Percentiles rank a stretch among this genome's conserved stretches.
Conservation (phyloP, 2,888 invertebrate species). For the Drosophila cracens region DNA sequence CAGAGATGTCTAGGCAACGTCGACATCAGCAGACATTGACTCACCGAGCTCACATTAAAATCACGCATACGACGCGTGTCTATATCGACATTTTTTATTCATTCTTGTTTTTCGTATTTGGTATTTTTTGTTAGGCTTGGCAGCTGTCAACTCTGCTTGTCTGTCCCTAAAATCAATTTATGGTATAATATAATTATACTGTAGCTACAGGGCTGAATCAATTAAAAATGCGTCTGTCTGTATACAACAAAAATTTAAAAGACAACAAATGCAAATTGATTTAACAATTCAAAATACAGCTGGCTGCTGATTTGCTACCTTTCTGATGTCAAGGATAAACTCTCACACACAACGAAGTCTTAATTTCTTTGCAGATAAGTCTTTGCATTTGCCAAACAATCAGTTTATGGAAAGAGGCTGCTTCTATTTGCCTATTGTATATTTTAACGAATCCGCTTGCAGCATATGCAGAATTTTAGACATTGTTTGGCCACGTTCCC, state of each 20-base stretch:
- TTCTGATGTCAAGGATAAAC: slow-evolving; percentile 18
- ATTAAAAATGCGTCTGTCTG: slow-evolving; percentile 52
- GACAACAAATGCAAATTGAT: slow-evolving; percentile 30
- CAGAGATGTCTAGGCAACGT: slow-evolving; percentile 56
- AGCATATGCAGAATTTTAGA: slow-evolving; percentile 37
- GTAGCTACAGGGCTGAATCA: slow-evolving; percentile 55
- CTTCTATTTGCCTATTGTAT: slow-evolving; percentile 17
- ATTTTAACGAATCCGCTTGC: slow-evolving; percentile 43
- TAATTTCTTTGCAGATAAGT: slow-evolving; percentile 47
- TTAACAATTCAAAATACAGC: slow-evolving; percentile 25
- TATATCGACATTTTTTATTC: slow-evolving; percentile 40
- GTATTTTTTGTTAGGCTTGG: slow-evolving; percentile 12
- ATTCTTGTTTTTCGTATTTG: background rate
- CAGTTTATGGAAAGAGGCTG: slow-evolving; percentile 7
- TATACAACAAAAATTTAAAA: slow-evolving; percentile 1
- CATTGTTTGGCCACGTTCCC: slow-evolving; percentile 52
- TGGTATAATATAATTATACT: slow-evolving; percentile 55
- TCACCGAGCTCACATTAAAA: slow-evolving; percentile 49
- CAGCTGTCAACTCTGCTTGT: slow-evolving; percentile 59
- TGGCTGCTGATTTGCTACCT: background rate
- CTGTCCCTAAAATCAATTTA: slow-evolving; percentile 48
- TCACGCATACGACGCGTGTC: slow-evolving; percentile 73
- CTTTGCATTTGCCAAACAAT: slow-evolving; percentile 51
- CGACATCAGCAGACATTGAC: slow-evolving; percentile 38
- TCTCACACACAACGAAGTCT: slow-evolving; percentile 6